A percentile compares a stretch with the other conserved stretches of the same genome.
Conservation (phyloP, 1,140 invertebrate species). For the Caenorhabditis remanei region DNA sequence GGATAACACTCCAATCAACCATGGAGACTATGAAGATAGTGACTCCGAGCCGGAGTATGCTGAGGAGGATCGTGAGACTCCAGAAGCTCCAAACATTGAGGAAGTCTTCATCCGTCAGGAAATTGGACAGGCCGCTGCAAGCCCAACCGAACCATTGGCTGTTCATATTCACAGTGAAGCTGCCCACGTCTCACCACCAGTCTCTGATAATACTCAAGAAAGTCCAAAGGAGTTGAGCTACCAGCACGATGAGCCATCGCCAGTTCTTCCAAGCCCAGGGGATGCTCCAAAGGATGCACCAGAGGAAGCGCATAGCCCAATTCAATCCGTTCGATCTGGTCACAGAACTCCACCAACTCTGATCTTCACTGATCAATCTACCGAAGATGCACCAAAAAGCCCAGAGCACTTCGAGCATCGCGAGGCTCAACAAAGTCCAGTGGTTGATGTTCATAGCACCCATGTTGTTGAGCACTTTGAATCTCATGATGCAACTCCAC, state of each 20-base stretch:
- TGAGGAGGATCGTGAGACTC: constrained; percentile 5
- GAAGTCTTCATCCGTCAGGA: not conserved
- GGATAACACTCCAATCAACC: not conserved
- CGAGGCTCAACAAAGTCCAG: constrained; percentile 1
- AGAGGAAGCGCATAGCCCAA: not conserved
- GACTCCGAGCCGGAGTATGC: constrained; percentile 58
- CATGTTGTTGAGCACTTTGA: constrained; percentile 28
- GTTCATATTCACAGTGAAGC: not conserved
- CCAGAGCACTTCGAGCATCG: not conserved
- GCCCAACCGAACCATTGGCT: not conserved
- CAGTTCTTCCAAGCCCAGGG: not conserved
- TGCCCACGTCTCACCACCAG: not conserved
- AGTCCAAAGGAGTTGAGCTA: constrained; percentile 11
- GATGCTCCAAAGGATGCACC: not conserved
- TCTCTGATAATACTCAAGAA: not conserved
- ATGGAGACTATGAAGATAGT: constrained; percentile 41
- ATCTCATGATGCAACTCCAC: not conserved
- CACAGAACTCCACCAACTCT: constrained; percentile 1
- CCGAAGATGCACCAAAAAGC: not conserved
- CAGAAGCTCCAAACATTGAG: too few relatives aligned
- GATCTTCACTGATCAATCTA: constrained; percentile 4
- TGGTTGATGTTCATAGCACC: not conserved
- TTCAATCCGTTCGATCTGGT: not conserved
- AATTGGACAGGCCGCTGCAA: not conserved
- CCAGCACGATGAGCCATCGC: not conserved